Evolutionary conservation across 2,113 vertebrate genomes (phyloP).

Genomic region (Oreocharis arfaki): DNA sequence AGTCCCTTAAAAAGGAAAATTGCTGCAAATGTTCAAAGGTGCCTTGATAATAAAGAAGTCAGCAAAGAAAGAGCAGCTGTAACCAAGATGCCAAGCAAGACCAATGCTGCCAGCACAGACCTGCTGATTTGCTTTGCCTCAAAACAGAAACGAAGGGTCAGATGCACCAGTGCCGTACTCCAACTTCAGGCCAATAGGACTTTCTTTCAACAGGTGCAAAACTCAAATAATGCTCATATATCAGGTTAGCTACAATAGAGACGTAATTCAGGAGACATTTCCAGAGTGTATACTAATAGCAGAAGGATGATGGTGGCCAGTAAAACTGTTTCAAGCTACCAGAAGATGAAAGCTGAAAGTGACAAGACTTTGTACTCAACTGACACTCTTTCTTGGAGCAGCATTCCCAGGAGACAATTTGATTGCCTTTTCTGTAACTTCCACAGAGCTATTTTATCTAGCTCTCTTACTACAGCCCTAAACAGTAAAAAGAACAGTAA

Average conservation of each 20-base stretch:
- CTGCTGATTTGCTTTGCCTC: background rate
- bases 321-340: background rate
- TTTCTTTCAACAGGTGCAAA: background rate
- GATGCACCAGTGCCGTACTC: background rate
- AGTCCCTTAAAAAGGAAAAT: background rate
- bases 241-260: background rate
- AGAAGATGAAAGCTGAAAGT: background rate
- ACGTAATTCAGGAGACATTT: background rate
- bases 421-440: background rate
- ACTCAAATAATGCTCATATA: background rate
- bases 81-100: background rate
- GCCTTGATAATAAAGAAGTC: background rate
- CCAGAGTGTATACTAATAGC: background rate
- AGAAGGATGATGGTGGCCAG: background rate
- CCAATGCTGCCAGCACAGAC: background rate
- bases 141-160: background rate
- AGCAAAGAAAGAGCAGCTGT: background rate
- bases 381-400: background rate
- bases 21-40: background rate
- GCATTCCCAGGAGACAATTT: background rate
- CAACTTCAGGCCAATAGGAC: background rate
- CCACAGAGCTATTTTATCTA: background rate
- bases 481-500: background rate
- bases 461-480: background rate
- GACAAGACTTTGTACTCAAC: background rate